Evolutionary conservation across 2,797 vertebrate genomes (phyloP).

Genomic region (Sebastes iracundus): DNA sequence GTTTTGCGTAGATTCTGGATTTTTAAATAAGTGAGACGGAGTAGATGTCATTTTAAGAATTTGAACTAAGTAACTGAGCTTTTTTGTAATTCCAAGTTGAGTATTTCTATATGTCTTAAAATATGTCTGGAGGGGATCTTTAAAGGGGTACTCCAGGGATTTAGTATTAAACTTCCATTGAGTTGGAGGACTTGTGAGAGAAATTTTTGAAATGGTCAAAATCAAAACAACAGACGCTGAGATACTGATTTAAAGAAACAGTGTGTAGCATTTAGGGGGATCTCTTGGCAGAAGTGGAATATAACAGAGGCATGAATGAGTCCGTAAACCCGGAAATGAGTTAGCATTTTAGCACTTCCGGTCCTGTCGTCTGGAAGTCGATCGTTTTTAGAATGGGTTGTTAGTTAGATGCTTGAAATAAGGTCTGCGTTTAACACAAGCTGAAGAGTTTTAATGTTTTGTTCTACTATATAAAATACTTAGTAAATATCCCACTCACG

Average conservation of each 20-base stretch:
- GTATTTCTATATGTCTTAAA: not conserved
- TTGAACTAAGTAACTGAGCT: not conserved
- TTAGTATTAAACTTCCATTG: not conserved
- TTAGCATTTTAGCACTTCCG: too few species aligned
- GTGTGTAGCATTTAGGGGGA: not conserved
- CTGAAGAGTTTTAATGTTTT: too few species aligned
- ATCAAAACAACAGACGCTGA: not conserved
- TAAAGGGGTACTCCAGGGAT: not conserved
- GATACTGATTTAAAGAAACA: not conserved
- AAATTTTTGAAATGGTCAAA: not conserved
- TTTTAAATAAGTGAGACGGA: not conserved
- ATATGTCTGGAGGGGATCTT: not conserved
- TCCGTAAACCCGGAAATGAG: too few species aligned
- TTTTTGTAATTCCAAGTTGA: not conserved
- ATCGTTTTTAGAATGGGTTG: too few species aligned
- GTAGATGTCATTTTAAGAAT: not conserved
- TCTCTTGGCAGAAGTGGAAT: not conserved
- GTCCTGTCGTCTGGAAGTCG: too few species aligned
- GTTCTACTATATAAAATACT: too few species aligned
- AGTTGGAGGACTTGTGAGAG: not conserved
- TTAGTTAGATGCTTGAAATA: too few species aligned
- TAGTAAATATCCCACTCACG: too few species aligned
- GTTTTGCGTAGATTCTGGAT: not conserved
- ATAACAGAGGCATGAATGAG: not conserved
- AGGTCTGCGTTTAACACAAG: too few species aligned